Percentiles rank a stretch among this genome's conserved stretches.
phyloP scores from a whole-genome alignment of 2,888 invertebrate genomes.

The Girardia tigrina region DNA sequence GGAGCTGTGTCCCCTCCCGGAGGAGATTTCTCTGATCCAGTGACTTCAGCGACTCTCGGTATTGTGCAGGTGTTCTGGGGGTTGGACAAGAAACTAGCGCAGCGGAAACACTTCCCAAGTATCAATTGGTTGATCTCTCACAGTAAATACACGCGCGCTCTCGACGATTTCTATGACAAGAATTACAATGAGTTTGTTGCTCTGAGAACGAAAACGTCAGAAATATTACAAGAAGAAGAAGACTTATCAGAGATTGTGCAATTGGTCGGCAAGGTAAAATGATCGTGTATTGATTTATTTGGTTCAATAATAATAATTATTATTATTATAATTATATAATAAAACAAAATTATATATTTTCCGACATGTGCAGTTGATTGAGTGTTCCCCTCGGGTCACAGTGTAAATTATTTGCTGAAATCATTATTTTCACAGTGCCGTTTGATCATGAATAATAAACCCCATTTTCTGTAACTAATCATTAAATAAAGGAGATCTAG shows the following conservation, averaged over 20 bases:
- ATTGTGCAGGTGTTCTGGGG: slow-evolving; percentile 99
- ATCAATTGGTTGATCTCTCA: slow-evolving; percentile 99
- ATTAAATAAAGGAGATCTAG: no score
- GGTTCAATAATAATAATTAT: neutral
- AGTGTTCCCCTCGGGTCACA: no score
- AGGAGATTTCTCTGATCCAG: slow-evolving; percentile 99
- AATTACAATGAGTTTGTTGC: slow-evolving; percentile 91
- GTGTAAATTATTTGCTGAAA: no score
- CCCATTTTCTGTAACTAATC: no score
- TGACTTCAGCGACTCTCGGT: slow-evolving; percentile 91
- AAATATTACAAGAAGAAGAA: slow-evolving; percentile 94
- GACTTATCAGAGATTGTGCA: slow-evolving; percentile 99
- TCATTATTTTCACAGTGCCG: no score
- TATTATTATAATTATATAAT: slow-evolving; percentile 2
- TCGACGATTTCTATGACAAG: slow-evolving; percentile 98
- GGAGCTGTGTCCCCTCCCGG: slow-evolving; percentile 98
- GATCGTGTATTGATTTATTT: no score
- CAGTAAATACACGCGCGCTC: slow-evolving; percentile 92
- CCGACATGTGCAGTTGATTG: no score
- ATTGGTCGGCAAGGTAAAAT: slow-evolving; percentile 72
- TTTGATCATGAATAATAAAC: no score
- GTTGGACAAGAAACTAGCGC: slow-evolving; percentile 90
- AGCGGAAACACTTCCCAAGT: slow-evolving; percentile 97
- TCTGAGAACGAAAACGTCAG: slow-evolving; percentile 80
- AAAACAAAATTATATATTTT: no score